phyloP scores from a whole-genome alignment of 1,140 invertebrate genomes.

The Globodera rostochiensis region DNA sequence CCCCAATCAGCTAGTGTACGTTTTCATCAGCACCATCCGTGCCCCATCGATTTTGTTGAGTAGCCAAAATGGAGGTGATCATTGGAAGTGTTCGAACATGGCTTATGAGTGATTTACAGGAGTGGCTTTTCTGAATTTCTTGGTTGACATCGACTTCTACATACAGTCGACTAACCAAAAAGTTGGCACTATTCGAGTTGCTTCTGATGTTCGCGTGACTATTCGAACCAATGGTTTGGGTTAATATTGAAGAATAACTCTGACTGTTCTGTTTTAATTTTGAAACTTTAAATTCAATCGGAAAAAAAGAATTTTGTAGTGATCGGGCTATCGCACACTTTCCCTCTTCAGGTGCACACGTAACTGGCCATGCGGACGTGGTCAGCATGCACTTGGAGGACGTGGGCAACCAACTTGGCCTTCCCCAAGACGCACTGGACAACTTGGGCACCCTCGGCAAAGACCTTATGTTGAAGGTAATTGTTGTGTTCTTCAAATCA shows the following conservation, averaged over 20 bases:
- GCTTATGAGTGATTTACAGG: constrained; percentile 29
- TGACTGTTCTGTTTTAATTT: not conserved
- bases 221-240: constrained; percentile 43
- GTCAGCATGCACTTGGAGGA: constrained; percentile 56
- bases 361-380: constrained; percentile 53
- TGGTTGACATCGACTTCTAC: constrained; percentile 62
- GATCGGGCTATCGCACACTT: not conserved
- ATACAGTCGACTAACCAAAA: constrained; percentile 61
- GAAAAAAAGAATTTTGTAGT: too few relatives aligned
- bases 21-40: constrained; percentile 53
- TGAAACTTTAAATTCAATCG: not conserved
- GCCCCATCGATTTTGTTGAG: constrained; percentile 59
- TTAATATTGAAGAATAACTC: not conserved
- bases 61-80: constrained; percentile 51
- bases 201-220: constrained; percentile 50
- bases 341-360: constrained; percentile 39
- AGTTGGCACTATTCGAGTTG: constrained; percentile 49
- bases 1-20: constrained; percentile 58
- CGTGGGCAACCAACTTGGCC: constrained; percentile 50
- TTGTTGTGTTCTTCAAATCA: not conserved
- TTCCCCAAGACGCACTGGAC: constrained; percentile 64
- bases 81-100: not conserved
- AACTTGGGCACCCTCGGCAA: constrained; percentile 65
- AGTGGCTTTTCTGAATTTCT: constrained; percentile 51
- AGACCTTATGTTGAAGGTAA: constrained; percentile 60